Base-by-base conservation (phyloP, 2,888 invertebrate genomes). In the Panzeria rudis region DNA sequence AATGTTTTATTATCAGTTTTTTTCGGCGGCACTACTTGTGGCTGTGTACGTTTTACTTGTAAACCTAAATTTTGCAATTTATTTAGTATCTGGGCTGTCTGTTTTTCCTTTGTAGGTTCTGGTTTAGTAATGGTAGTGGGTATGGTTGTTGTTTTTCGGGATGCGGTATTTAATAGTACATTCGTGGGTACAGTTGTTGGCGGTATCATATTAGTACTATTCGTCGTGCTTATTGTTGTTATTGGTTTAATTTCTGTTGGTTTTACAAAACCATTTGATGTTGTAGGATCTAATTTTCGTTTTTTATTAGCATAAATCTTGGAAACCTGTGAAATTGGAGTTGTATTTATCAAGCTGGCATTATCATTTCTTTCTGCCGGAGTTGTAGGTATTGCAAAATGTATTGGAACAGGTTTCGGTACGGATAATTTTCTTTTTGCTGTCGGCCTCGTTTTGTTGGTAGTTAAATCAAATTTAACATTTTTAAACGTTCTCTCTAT, bases 1-100 rank as follows among this genome's bases (percentile, higher is more conserved):
- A 88, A 72, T 7, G 87, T 86, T 59, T 86, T 80, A 5, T 76
- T 84, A 15, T 84, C 77, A 9, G 77, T 84, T 29, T 69, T 71
- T n/a, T 62, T 86, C 20, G 15, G 17, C 25, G 86, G 73, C 3
- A 47, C 8, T n/a, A 20, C 15, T 0, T 80, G 38, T 3, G 75
- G 61, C 8, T 75, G 82, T 8, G 83, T 87, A 1, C 90, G 87
- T 29, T 90, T 91, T 0, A 91, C 90, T 82, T 91, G 88, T 6
- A 91, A 87, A 2, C 91, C 91, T 38, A 89, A 88, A n/a, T 89
- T 91, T 32, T 90, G 88, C 15, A 91, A 79, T 61, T 89, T 91
- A 56, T 89, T 90, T 1, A 91, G 86, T 71, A 91, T 90, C 75
- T 87, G 84, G 17, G 87, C 86, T 0, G 88, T 88, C 69, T 86